Conservation (phyloP, 2,797 vertebrate genomes). For the Odontamblyopus lacepedii region DNA sequence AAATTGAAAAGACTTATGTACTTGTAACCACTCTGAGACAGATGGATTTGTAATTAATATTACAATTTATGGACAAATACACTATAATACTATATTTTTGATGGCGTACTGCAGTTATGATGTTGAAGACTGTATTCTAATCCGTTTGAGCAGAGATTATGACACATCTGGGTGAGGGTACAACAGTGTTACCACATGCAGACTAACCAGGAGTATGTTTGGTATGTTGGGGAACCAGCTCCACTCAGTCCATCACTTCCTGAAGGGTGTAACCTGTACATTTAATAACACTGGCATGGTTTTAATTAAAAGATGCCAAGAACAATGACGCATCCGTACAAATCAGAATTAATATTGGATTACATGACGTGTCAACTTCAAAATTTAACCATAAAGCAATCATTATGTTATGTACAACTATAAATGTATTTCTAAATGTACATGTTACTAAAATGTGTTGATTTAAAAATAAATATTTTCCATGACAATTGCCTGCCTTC, state of each 20-base stretch:
- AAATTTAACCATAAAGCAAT: background rate
- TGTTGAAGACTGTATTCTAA: background rate
- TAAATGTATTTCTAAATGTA: background rate
- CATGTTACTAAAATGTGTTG: background rate
- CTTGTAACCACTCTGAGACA: background rate
- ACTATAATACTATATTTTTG: background rate
- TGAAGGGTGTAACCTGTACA: slow-evolving; percentile 59
- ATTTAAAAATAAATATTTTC: slow-evolving; percentile 32
- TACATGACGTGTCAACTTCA: background rate
- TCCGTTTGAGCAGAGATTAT: slow-evolving; percentile 22
- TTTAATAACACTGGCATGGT: slow-evolving; percentile 26
- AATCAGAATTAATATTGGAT: background rate
- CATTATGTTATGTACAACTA: background rate
- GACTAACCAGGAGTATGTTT: slow-evolving; percentile 57
- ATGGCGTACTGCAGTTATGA: background rate
- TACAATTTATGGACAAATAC: no score
- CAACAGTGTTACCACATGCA: slow-evolving; percentile 68
- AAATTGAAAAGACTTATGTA: background rate
- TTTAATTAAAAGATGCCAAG: slow-evolving; percentile 10
- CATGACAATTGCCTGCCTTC: background rate
- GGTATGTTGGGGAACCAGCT: slow-evolving; percentile 78
- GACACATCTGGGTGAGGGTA: slow-evolving; percentile 53
- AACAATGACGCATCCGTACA: background rate
- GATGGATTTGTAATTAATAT: background rate
- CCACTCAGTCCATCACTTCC: slow-evolving; percentile 28